Evolutionary conservation across 2,888 invertebrate genomes (phyloP), one percentile per base, ranked within the genome.

Genomic region (Phengaris alcon): DNA sequence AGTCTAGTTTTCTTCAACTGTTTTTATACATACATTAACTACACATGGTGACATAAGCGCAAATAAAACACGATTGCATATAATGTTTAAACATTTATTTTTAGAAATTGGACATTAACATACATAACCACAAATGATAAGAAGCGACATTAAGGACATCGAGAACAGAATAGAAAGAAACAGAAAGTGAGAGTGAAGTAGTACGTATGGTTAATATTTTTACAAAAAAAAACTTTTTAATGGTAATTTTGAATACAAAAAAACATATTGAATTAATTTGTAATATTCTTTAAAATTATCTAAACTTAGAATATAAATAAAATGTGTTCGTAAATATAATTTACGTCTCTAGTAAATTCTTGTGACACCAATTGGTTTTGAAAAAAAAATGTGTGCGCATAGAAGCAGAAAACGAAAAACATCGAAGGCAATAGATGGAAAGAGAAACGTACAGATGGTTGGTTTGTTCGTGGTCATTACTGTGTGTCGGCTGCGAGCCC

Each of bases 401-500:
- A 74, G 59, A 73, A 35, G 59, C 46, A 74, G 76, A 70, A 70
- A 73, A 73, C 69, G 79, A 80, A 81, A 78, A 82, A 69, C 69
- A 69, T 78, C 80, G 79, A 79, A 78, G 78, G 78, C 76, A 70
- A 79, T 74, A 77, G 81, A 81, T 78, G 84, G 85, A 85, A 89
- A 88, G 87, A 88, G 86, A 35, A 35, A 94, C 94, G 88, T 93
- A 93, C 93, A 93, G 90, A 88, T 93, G 91, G 90, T 92, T 93
- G 87, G 90, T 90, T 82, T 93, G 92, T 90, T 94, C 93, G 84
- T 92, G 88, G 85, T 93, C 93, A 90, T 90, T 92, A 89, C 87
- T 87, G 87, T 92, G 91, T 75, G 91, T 86, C 79, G 93, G 94
- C 87, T 93, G 93, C 82, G 93, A 93, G 86, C 91, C 93, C 83